Evolutionary conservation across 2,113 vertebrate genomes (phyloP).

Genomic region (Peromyscus leucopus): DNA sequence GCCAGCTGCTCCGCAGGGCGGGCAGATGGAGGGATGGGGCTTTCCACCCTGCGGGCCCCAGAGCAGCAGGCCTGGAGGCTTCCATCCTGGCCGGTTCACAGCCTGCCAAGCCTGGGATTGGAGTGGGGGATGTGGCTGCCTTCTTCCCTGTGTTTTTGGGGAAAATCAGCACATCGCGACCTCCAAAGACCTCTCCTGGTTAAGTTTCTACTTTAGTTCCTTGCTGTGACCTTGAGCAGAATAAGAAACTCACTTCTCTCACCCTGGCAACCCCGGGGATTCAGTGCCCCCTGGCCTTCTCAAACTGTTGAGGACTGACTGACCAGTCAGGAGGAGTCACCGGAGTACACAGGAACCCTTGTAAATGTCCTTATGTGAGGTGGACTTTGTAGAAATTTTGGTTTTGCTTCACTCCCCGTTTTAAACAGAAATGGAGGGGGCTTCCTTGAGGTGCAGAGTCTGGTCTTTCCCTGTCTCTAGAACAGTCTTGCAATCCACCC

Average conservation of each 20-base stretch:
- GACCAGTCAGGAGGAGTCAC: not conserved
- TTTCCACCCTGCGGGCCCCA: not conserved
- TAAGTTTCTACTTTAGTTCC: not conserved
- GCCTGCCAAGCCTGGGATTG: not conserved
- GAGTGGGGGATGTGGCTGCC: not conserved
- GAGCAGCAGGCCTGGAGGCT: not conserved
- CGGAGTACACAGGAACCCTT: not conserved
- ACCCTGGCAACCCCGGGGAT: not conserved
- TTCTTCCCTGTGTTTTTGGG: not conserved
- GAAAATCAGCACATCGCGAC: not conserved
- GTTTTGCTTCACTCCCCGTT: not conserved
- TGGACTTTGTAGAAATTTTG: conserved; percentile 6
- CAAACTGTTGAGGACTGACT: not conserved
- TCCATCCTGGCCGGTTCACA: not conserved
- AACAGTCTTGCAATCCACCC: not conserved
- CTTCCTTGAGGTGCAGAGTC: not conserved
- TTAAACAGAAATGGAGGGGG: not conserved
- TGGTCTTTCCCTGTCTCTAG: not conserved
- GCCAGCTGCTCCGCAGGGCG: conserved; percentile 64
- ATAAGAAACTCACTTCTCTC: not conserved
- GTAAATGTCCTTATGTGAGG: not conserved
- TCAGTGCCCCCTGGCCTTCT: too few species aligned
- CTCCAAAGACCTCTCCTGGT: not conserved
- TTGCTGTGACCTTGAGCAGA: conserved; percentile 65
- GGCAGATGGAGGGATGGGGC: conserved; percentile 67